phyloP scores from a whole-genome alignment of 1,140 invertebrate species.

The Danaus plexippus region DNA sequence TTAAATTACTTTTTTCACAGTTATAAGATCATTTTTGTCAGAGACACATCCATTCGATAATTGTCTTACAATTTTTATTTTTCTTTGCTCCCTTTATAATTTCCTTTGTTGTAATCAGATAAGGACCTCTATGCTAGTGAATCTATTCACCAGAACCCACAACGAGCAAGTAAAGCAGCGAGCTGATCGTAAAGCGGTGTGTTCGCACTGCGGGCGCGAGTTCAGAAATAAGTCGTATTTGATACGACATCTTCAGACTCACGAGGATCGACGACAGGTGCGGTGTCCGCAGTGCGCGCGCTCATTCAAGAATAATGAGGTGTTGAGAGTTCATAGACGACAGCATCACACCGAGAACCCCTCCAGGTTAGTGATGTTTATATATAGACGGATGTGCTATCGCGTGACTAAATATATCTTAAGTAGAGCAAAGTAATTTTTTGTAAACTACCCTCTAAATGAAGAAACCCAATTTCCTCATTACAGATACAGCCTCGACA shows the following conservation, averaged over 20 bases:
- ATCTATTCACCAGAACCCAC: constrained; percentile 24
- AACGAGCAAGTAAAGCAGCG: constrained; percentile 31
- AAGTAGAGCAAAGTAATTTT: too few species aligned
- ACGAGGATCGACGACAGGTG: constrained; percentile 10
- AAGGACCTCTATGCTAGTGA: too few species aligned
- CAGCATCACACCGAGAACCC: constrained; percentile 25
- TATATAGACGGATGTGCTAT: background rate
- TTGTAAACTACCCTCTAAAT: too few species aligned
- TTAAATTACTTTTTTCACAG: too few species aligned
- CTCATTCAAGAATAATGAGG: constrained; percentile 21
- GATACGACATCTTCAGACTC: constrained; percentile 26
- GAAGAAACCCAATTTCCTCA: too few species aligned
- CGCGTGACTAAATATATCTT: too few species aligned
- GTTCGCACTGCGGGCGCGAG: constrained; percentile 27
- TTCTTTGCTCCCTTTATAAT: too few species aligned
- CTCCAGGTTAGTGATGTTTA: constrained; percentile 14
- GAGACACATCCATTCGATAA: too few species aligned
- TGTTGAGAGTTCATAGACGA: constrained; percentile 22
- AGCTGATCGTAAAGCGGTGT: constrained; percentile 15
- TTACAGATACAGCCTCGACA: too few species aligned
- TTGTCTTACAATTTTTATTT: too few species aligned
- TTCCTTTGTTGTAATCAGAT: too few species aligned
- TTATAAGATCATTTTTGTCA: too few species aligned
- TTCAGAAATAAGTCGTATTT: constrained; percentile 29
- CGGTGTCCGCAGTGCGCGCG: constrained; percentile 20